Conservation (phyloP, 2,797 vertebrate genomes). For the Sphenodon punctatus region DNA sequence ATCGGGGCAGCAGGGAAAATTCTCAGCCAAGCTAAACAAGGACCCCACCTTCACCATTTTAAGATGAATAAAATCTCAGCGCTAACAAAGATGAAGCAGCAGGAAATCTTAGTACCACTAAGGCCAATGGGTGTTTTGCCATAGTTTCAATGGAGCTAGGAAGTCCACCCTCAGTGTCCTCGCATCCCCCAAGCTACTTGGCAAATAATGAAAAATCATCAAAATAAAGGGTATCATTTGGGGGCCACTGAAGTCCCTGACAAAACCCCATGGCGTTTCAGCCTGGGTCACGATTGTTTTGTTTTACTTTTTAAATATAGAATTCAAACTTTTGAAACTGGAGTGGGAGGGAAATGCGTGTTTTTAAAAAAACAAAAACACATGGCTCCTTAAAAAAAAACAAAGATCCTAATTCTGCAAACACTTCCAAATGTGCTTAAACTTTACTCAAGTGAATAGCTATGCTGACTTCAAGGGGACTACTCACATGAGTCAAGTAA, state of each 20-base stretch:
- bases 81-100: no score
- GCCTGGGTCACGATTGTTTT: no score
- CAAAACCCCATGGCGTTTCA: no score
- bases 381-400: no score
- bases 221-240: no score
- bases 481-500: background rate
- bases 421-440: background rate
- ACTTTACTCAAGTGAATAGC: background rate
- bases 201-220: no score
- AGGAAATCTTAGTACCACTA: no score
- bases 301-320: conserved; percentile 39
- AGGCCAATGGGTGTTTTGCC: no score
- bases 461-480: background rate
- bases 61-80: background rate
- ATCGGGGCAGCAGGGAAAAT: background rate
- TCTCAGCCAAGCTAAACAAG: background rate
- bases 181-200: no score
- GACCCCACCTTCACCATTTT: background rate
- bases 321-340: conserved; percentile 47
- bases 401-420: background rate
- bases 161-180: no score
- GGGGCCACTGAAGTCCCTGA: no score
- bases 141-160: no score
- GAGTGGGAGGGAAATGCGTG: conserved; percentile 38
- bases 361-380: conserved; percentile 28